phyloP scores from a whole-genome alignment of 2,888 invertebrate genomes.

The Lasioglossum pauxillum region DNA sequence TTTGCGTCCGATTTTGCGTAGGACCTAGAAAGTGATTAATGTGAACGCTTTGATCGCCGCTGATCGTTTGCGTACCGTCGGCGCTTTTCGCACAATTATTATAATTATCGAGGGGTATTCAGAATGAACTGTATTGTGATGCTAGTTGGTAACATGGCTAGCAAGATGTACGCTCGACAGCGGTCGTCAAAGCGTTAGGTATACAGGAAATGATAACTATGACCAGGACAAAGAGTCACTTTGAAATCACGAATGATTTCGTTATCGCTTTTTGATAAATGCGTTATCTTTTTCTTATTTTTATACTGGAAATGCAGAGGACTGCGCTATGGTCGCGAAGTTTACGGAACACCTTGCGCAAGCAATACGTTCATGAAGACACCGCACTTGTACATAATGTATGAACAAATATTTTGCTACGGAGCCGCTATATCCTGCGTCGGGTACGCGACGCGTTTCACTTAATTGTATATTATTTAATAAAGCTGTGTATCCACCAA shows the following conservation, averaged over 20 bases:
- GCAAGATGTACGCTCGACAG: not conserved
- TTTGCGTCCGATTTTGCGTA: not conserved
- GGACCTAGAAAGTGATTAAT: slow-evolving; percentile 5
- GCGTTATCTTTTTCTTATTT: slow-evolving; percentile 11
- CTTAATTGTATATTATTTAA: slow-evolving; percentile 49
- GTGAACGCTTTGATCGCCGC: not conserved
- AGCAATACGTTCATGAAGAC: slow-evolving; percentile 24
- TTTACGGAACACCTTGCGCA: not conserved
- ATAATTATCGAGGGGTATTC: slow-evolving; percentile 27
- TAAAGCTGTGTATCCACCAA: slow-evolving; percentile 20
- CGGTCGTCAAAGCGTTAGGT: not conserved
- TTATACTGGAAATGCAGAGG: not conserved
- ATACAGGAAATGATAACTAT: not conserved
- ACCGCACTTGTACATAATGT: slow-evolving; percentile 35
- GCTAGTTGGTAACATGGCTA: not conserved
- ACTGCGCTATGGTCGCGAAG: not conserved
- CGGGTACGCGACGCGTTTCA: slow-evolving; percentile 43
- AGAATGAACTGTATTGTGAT: not conserved
- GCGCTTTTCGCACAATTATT: slow-evolving; percentile 31
- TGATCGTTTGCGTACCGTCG: slow-evolving; percentile 7
- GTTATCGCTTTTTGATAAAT: slow-evolving; percentile 1
- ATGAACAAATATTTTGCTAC: slow-evolving; percentile 55
- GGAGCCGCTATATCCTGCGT: slow-evolving; percentile 35
- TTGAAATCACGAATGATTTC: not conserved
- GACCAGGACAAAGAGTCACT: not conserved